phyloP scores from a whole-genome alignment of 1,140 invertebrate genomes.

The Antheraea pernyi region DNA sequence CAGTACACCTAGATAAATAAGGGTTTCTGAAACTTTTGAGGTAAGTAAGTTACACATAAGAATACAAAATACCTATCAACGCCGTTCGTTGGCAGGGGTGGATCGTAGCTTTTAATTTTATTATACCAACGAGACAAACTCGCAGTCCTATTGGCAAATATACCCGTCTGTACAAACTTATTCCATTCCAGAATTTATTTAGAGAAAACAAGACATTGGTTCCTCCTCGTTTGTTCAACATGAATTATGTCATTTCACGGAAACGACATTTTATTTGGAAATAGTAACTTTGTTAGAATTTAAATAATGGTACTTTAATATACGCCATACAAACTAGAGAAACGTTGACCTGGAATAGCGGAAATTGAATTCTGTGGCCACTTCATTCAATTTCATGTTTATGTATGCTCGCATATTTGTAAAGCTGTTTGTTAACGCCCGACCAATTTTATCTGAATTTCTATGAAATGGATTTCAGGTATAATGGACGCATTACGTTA shows the following conservation, averaged over 20 bases:
- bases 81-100: neutral
- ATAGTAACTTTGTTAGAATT: neutral
- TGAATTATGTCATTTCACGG: neutral
- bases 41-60: neutral
- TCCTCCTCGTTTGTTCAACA: neutral
- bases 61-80: constrained; percentile 3
- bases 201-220: neutral
- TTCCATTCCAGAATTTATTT: neutral
- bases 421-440: neutral
- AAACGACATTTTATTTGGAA: neutral
- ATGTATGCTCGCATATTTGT: neutral
- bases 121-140: constrained; percentile 4
- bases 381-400: neutral
- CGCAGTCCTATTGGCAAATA: neutral
- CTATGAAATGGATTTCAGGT: too few relatives aligned
- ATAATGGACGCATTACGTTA: too few relatives aligned
- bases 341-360: neutral
- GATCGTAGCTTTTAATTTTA: constrained; percentile 1
- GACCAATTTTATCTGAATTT: too few relatives aligned
- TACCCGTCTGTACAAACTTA: constrained; percentile 1
- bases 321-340: neutral
- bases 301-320: neutral
- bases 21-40: neutral
- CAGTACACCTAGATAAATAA: neutral
- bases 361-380: neutral